These are phyloP conservation scores for Loris lydekkerianus DNA, from an alignment of 2,797 vertebrate species.

Conservation along the genomic window DNA sequence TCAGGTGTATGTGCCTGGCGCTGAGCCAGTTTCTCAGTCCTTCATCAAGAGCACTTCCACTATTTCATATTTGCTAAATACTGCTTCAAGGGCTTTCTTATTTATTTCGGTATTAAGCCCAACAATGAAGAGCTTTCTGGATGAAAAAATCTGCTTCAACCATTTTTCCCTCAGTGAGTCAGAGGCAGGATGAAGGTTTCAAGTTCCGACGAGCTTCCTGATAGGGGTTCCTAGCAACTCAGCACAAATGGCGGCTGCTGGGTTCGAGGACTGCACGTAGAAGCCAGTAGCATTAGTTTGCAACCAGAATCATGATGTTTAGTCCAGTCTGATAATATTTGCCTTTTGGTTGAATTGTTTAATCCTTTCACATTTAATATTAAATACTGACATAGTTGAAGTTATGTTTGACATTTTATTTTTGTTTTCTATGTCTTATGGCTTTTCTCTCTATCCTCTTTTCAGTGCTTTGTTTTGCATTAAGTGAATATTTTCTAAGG, in stretches of 20 bases:
- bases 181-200: no score
- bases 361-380: not conserved
- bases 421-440: not conserved
- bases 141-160: not conserved
- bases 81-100: slow-evolving; percentile 90
- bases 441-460: not conserved
- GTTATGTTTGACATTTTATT: not conserved
- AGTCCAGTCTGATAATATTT: not conserved
- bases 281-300: no score
- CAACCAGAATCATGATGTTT: no score
- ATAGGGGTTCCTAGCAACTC: no score
- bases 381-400: not conserved
- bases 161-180: not conserved
- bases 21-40: no score
- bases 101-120: not conserved
- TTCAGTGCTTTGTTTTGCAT: not conserved
- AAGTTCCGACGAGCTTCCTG: no score
- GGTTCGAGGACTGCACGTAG: no score
- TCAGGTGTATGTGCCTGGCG: no score
- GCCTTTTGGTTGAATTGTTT: not conserved
- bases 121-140: not conserved
- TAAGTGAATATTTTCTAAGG: not conserved
- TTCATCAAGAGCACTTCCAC: no score
- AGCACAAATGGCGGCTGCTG: no score
- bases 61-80: no score